Evolutionary conservation across 2,888 invertebrate species (phyloP).

Genomic region (Erebia palarica): DNA sequence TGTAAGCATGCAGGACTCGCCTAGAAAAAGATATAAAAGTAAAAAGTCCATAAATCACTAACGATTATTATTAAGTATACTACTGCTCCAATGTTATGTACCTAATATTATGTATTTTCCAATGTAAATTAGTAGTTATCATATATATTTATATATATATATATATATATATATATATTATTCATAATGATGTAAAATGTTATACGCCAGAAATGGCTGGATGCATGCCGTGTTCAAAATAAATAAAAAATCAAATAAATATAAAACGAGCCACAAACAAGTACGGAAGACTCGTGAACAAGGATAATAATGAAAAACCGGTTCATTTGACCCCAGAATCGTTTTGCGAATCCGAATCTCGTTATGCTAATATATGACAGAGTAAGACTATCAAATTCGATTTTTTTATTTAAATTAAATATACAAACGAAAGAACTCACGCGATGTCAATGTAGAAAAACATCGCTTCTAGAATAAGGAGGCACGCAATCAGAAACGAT

Average conservation of each 20-base stretch:
- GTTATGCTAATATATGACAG: conserved; percentile 15
- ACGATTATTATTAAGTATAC: too few species aligned
- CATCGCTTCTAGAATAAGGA: conserved; percentile 46
- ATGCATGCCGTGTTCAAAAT: too few species aligned
- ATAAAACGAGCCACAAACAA: not conserved
- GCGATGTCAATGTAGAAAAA: conserved; percentile 59
- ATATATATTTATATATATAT: too few species aligned
- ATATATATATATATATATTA: too few species aligned
- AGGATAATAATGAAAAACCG: conserved; percentile 7
- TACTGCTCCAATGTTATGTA: too few species aligned
- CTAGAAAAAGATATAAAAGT: not conserved
- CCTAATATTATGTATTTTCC: too few species aligned
- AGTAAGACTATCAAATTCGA: conserved; percentile 22
- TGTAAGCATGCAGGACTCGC: too few species aligned
- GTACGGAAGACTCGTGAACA: conserved; percentile 19
- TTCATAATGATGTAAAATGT: too few species aligned
- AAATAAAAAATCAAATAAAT: not conserved
- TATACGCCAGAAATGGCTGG: too few species aligned
- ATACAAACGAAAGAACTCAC: conserved; percentile 62
- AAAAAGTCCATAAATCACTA: not conserved
- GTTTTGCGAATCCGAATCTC: conserved; percentile 11
- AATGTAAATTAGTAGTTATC: too few species aligned
- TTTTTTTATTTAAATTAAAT: conserved; percentile 34
- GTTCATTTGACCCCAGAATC: conserved; percentile 11
- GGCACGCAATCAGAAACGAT: conserved; percentile 58